A percentile compares a stretch with the other conserved stretches of the same genome.
Conservation (phyloP, 2,113 vertebrate species). For the Rhinoderma darwinii region DNA sequence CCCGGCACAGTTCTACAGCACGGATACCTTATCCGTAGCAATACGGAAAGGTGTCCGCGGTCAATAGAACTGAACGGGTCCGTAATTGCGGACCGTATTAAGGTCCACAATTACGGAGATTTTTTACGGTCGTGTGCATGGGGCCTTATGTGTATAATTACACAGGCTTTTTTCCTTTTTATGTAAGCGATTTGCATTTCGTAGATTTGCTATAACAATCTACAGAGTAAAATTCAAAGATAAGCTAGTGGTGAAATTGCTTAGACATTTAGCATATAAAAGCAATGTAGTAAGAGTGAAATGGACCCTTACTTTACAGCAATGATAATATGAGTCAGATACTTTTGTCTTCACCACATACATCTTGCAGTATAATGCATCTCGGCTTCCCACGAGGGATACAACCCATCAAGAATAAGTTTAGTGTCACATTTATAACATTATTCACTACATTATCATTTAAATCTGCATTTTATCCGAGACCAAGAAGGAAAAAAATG, state of each 20-base stretch:
- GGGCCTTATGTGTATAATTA: background rate
- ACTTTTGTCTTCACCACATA: background rate
- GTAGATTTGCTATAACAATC: background rate
- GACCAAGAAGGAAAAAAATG: background rate
- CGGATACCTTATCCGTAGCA: no score
- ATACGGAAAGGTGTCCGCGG: no score
- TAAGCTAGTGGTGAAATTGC: background rate
- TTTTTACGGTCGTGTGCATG: no score
- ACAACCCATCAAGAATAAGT: background rate
- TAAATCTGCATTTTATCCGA: background rate
- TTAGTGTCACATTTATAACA: background rate
- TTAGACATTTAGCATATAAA: constrained; percentile 10
- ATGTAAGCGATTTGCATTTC: background rate
- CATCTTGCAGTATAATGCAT: background rate
- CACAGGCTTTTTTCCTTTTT: background rate
- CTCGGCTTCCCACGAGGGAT: background rate
- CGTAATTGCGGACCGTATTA: no score
- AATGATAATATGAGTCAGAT: constrained; percentile 14
- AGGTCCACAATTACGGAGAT: no score
- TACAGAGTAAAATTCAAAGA: background rate
- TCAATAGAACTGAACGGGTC: no score
- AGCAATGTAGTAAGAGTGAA: constrained; percentile 16
- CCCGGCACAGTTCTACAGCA: no score
- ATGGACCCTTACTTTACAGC: background rate
- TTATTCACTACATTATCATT: background rate